Conservation (phyloP, 2,113 vertebrate species). For the Blennius ocellaris region DNA sequence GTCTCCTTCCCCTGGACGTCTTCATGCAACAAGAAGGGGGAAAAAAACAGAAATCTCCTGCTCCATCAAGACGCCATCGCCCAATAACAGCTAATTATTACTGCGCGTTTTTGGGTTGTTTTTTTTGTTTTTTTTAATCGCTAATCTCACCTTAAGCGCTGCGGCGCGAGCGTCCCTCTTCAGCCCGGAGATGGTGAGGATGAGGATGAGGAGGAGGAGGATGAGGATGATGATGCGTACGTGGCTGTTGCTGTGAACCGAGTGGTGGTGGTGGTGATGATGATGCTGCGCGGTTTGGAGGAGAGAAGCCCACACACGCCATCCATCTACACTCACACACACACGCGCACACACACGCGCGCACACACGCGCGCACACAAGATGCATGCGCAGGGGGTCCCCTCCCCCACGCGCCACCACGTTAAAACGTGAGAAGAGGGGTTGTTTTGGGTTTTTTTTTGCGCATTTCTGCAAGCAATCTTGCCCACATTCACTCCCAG, state of each 20-base stretch:
- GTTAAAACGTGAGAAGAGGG: constrained; percentile 38
- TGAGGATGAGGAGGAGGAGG: constrained; percentile 56
- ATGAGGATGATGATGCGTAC: constrained; percentile 58
- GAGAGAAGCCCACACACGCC: constrained; percentile 76
- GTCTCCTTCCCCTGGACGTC: neutral
- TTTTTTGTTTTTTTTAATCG: too few species aligned
- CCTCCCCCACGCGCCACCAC: constrained; percentile 62
- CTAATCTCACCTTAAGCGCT: constrained; percentile 53
- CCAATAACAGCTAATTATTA: neutral
- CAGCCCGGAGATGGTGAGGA: constrained; percentile 52
- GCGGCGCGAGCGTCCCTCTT: constrained; percentile 44
- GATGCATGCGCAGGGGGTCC: constrained; percentile 71
- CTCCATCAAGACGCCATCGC: neutral
- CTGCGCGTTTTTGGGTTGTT: neutral
- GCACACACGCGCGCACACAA: too few species aligned
- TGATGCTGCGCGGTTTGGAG: constrained; percentile 63
- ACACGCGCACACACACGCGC: constrained; percentile 10
- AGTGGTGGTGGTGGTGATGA: constrained; percentile 47
- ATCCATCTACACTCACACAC: constrained; percentile 43
- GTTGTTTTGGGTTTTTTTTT: constrained; percentile 26
- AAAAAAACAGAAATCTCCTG: too few species aligned
- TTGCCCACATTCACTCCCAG: neutral
- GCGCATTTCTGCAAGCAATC: constrained; percentile 39
- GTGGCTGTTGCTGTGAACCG: constrained; percentile 66
- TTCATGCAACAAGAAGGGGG: constrained; percentile 1